Percentiles rank a stretch among this genome's conserved stretches.
Evolutionary conservation across 2,888 invertebrate genomes (phyloP).

Genomic region (Rhagonycha fulva): DNA sequence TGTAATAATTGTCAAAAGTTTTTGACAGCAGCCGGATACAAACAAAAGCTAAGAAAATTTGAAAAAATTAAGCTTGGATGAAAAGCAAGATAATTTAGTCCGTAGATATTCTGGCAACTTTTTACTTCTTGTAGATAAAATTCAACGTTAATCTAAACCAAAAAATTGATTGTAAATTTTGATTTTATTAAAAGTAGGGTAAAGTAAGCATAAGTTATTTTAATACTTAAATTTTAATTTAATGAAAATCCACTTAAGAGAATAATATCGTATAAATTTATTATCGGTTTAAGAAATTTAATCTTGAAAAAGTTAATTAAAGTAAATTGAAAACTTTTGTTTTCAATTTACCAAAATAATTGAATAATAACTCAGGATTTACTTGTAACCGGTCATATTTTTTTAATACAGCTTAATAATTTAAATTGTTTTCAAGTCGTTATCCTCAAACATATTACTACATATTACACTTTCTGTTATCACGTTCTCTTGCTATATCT

Average conservation of each 20-base stretch:
- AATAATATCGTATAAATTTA: neutral
- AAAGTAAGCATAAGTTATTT: neutral
- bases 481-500: neutral
- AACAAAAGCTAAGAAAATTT: constrained; percentile 17
- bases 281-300: neutral
- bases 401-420: neutral
- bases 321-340: neutral
- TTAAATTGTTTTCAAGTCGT: neutral
- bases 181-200: neutral
- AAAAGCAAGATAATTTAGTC: neutral
- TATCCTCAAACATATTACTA: neutral
- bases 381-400: neutral
- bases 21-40: constrained; percentile 10
- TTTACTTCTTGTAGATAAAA: neutral
- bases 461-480: neutral
- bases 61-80: neutral
- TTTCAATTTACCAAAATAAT: neutral
- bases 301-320: neutral
- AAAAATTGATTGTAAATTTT: neutral
- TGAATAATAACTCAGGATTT: neutral
- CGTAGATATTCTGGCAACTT: neutral
- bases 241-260: neutral
- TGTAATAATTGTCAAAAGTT: constrained; percentile 16
- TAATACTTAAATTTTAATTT: neutral
- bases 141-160: neutral